Evolutionary conservation across 2,113 vertebrate genomes (phyloP), one percentile per base, ranked within the genome.

Genomic region (Acrocephalus kingi): DNA sequence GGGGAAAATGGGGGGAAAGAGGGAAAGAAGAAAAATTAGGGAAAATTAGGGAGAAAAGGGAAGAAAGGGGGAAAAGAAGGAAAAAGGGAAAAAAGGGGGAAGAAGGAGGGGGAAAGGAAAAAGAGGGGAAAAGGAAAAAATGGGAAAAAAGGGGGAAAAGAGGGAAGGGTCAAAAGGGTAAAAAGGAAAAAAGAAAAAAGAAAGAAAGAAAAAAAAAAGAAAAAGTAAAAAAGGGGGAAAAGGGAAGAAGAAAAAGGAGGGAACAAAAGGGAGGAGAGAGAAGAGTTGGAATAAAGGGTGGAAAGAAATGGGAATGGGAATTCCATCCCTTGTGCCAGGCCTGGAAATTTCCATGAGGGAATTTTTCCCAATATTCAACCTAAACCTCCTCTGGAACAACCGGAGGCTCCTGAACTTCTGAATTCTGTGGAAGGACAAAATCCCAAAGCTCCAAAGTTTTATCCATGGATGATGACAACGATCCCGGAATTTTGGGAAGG

Each of bases 401-500:
- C 30, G 8, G 51, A 43, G 41, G 41, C 8, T 46, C 24, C 54
- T 13, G 43, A 48, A 23, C 11, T 59, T 30, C 25, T 33, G 10
- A 6, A 30, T 21, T 30, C 33, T 4, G 0, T 18, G 24, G 25
- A 48, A 59, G 15, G 15, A 30, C 0, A 0, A 46, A 48, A 75
- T 30, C 25, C 55, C 43, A 18, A 6, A 59, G 6, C 6, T 46
- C 41, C 25, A 13, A 37, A 24, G 8, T 59, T 59, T 75, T 48
- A 3, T 59, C 33, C 2, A 3, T 1, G 6, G 33, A 7, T 6
- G 23, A 13, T 3, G 25, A 11, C 14, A 37, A 30, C 0, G 0
- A 18, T 59, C 25, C 15, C 1, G 4, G 33, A 23, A 59, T 37
- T 75, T 43, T 21, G 39, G 54, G 54, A 58, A 56, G 11, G 17